Percentiles rank a stretch among this genome's conserved stretches.
Conservation (phyloP, 2,113 vertebrate genomes). For the Apeltes quadracus region DNA sequence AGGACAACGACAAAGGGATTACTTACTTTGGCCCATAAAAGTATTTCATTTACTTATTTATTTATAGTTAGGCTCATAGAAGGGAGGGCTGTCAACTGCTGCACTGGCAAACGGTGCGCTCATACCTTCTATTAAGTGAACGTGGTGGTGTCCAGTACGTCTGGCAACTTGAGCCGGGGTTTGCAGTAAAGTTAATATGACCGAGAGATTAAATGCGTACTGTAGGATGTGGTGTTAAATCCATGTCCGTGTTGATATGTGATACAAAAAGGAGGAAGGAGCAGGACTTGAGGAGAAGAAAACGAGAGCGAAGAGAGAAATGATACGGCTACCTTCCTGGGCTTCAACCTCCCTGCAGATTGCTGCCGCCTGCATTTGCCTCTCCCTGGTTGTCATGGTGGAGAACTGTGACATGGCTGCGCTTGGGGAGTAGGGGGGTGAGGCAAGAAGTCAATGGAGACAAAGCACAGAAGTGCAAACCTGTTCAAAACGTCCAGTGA, state of each 20-base stretch:
- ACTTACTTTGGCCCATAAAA: conserved; percentile 83
- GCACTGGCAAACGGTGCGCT: conserved; percentile 23
- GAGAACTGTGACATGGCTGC: conserved; percentile 87
- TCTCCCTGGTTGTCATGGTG: conserved; percentile 86
- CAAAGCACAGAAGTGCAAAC: conserved; percentile 37
- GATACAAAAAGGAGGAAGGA: neutral
- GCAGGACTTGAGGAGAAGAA: neutral
- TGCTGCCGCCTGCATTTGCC: conserved; percentile 89
- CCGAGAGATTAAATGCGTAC: conserved; percentile 1
- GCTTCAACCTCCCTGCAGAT: conserved; percentile 92
- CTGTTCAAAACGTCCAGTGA: conserved; percentile 27
- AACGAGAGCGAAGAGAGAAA: conserved; percentile 20
- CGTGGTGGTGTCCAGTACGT: neutral
- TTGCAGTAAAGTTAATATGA: conserved; percentile 9
- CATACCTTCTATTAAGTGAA: conserved; percentile 16
- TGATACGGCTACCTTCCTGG: conserved; percentile 79
- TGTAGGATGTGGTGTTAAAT: conserved; percentile 17
- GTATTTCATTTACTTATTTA: conserved; percentile 84
- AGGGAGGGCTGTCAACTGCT: conserved; percentile 48
- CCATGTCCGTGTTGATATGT: neutral
- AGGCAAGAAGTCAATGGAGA: conserved; percentile 53
- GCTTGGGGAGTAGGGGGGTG: conserved; percentile 65
- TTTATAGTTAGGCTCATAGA: conserved; percentile 76
- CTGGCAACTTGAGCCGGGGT: neutral
- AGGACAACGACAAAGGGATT: conserved; percentile 89